These are phyloP conservation scores for Didymodactylos carnosus DNA, from an alignment of 2,888 invertebrate species.

Conservation along the genomic window DNA sequence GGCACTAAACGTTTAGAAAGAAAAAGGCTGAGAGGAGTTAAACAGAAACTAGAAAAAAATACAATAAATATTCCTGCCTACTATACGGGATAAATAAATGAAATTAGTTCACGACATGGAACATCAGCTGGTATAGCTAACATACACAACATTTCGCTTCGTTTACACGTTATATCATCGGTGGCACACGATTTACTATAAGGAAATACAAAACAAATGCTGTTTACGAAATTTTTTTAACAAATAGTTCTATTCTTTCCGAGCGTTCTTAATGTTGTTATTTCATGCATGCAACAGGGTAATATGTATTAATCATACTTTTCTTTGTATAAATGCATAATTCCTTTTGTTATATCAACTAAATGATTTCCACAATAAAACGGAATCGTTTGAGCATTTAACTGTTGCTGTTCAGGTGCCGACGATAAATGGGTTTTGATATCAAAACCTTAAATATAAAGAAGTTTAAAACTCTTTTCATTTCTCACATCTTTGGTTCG, in stretches of 20 bases:
- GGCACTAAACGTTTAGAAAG: constrained; percentile 38
- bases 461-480: not conserved
- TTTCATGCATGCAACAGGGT: not conserved
- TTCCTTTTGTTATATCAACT: constrained; percentile 85
- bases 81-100: constrained; percentile 75
- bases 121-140: constrained; percentile 30
- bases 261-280: no score
- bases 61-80: constrained; percentile 17
- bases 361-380: constrained; percentile 90
- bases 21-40: constrained; percentile 14
- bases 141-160: constrained; percentile 45
- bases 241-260: no score
- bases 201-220: constrained; percentile 16
- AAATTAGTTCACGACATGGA: constrained; percentile 73
- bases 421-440: not conserved
- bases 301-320: no score
- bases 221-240: not conserved
- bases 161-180: constrained; percentile 32
- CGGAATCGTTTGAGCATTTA: no score
- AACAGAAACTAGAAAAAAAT: constrained; percentile 14
- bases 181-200: constrained; percentile 43
- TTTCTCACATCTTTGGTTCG: not conserved
- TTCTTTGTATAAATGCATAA: constrained; percentile 86
- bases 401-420: not conserved
- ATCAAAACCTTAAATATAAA: not conserved